Evolutionary conservation across 2,797 vertebrate species (phyloP), one percentile per base, ranked within the genome.

Genomic region (Lithobates pipiens): DNA sequence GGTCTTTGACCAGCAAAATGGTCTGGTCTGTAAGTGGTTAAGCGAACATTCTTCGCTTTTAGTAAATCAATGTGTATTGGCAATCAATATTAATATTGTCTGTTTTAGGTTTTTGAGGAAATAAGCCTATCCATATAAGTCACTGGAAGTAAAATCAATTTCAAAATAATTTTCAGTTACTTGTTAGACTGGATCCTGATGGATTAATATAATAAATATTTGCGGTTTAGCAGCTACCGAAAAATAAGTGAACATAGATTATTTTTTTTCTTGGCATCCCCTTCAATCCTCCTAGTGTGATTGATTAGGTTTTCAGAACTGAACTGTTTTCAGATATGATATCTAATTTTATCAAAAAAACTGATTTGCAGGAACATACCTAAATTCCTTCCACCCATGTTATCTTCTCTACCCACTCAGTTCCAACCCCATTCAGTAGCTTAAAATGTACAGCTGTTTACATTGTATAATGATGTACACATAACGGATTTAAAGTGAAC

Each of bases 181-280:
- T 57, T 67, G 54, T 29, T 23, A 71, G 29, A n/a, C 18, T 27
- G 32, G 69, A 70, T 50, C 9, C 16, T 65, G n/a, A 61, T 46
- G 21, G 23, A 32, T 70, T 32, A 5, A 57, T 72, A n/a, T 34
- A 21, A 27, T 25, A 50, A 71, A 80, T 72, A 80, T 39, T 72
- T 80, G 78, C 27, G 68, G 78, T 61, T 72, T 57, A 57, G 44
- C 68, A 27, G 76, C 76, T 77, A 77, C 76, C 27, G 76, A 67
- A 67, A 68, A 70, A 70, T 29, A 23, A 77, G 15, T 65, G 67
- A 54, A 34, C n/a, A 54, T 57, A 16, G n/a, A 15, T 36, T 25
- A 70, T 36, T 13, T 15, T 61, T 32, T 50, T 32, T 18, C n/a
- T 61, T 72, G 68, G 68, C 68, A 27, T 57, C 21, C 11, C 23